Percentiles rank a stretch among this genome's conserved stretches.
These are phyloP conservation scores for Phalacrocorax carbo DNA, from an alignment of 2,113 vertebrate species.

Conservation along the genomic window DNA sequence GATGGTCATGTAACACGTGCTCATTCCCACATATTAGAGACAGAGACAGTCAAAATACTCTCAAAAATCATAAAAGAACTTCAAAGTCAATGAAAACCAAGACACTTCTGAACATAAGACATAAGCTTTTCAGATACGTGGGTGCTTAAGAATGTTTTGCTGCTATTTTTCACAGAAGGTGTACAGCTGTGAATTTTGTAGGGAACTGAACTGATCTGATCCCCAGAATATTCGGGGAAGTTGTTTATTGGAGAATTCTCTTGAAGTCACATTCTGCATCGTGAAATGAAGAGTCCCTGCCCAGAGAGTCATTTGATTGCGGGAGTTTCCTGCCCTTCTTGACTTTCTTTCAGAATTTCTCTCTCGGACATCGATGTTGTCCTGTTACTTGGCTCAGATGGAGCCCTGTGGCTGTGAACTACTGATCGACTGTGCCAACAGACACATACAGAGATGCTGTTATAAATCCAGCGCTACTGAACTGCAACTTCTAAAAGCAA, in stretches of 20 bases:
- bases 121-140: neutral
- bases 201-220: neutral
- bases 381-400: neutral
- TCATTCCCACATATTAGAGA: neutral
- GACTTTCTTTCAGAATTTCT: neutral
- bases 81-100: neutral
- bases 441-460: neutral
- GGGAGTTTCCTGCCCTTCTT: neutral
- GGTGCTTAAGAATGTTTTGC: neutral
- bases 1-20: neutral
- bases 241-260: neutral
- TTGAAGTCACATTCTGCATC: neutral
- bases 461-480: neutral
- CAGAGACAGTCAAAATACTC: neutral
- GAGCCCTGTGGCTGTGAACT: neutral
- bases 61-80: neutral
- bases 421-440: neutral
- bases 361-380: neutral
- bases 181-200: neutral
- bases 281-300: neutral
- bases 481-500: neutral
- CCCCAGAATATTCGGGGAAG: neutral
- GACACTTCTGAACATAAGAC: neutral
- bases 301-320: neutral
- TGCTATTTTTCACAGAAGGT: neutral